Conservation (phyloP, 2,113 vertebrate species). For the Ailurus styani region DNA sequence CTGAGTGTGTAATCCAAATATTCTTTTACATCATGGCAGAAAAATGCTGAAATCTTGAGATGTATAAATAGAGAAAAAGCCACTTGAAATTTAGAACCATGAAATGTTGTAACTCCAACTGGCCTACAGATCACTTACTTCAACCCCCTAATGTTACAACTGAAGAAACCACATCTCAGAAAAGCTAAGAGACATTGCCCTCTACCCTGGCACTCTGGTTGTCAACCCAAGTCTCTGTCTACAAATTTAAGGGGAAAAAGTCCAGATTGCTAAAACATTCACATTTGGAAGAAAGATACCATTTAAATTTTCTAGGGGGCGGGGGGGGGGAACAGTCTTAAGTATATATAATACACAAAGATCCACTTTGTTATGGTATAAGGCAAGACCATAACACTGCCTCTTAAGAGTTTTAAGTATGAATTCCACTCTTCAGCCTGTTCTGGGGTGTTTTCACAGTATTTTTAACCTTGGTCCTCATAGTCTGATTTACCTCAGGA, state of each 20-base stretch:
- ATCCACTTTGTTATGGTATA: not conserved
- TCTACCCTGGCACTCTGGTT: not conserved
- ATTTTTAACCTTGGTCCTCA: conserved; percentile 14
- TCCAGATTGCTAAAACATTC: conserved; percentile 1
- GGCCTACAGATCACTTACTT: not conserved
- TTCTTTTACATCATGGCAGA: not conserved
- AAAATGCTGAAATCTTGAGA: conserved; percentile 20
- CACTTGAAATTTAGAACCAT: conserved; percentile 32
- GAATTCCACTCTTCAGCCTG: not conserved
- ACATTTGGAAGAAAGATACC: conserved; percentile 12
- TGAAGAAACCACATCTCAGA: not conserved
- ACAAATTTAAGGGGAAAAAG: not conserved
- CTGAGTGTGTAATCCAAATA: not conserved
- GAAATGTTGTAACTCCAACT: conserved; percentile 16
- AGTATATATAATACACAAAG: conserved; percentile 42
- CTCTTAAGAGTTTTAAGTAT: not conserved
- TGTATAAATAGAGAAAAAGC: not conserved
- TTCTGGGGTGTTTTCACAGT: conserved; percentile 36
- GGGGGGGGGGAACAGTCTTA: not conserved
- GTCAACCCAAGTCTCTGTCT: not conserved
- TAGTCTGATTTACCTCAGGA: not conserved
- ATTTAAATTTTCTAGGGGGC: not conserved
- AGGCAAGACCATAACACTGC: not conserved
- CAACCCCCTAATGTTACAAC: not conserved
- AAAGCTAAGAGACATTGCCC: not conserved